phyloP scores from a whole-genome alignment of 1,140 invertebrate genomes.

The Lethrus apterus region DNA sequence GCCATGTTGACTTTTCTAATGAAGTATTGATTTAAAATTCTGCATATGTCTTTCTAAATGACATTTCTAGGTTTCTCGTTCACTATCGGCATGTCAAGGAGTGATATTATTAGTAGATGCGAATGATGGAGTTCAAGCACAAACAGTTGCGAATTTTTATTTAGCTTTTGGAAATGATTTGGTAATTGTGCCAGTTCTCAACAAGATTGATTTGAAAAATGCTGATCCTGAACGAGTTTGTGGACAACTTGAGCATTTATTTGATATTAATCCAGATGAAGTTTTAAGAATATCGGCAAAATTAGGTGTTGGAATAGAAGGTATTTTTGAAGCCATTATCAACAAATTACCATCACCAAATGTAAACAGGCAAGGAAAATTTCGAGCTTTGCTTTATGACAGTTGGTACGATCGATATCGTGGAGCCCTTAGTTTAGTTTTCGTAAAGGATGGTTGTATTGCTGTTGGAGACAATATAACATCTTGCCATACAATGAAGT shows the following conservation, averaged over 20 bases:
- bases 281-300: constrained; percentile 80
- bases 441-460: constrained; percentile 67
- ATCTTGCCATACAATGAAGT: constrained; percentile 58
- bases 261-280: constrained; percentile 68
- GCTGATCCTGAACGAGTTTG: constrained; percentile 77
- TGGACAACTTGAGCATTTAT: constrained; percentile 74
- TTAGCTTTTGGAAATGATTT: constrained; percentile 79
- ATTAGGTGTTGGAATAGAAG: constrained; percentile 68
- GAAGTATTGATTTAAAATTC: constrained; percentile 59
- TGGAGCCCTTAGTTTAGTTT: constrained; percentile 76
- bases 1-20: constrained; percentile 97
- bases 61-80: constrained; percentile 57
- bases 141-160: constrained; percentile 96
- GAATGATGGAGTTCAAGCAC: constrained; percentile 94
- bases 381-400: constrained; percentile 85
- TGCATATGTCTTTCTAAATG: neutral
- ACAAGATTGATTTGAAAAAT: constrained; percentile 93
- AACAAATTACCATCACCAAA: constrained; percentile 69
- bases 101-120: constrained; percentile 93
- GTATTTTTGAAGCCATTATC: constrained; percentile 71
- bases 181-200: constrained; percentile 85
- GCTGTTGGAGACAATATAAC: constrained; percentile 59
- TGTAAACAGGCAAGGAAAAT: constrained; percentile 50
- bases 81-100: constrained; percentile 88
- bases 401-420: constrained; percentile 87